These are phyloP conservation scores for Xenopus laevis DNA, from an alignment of 2,113 vertebrate species.

Conservation along the genomic window DNA sequence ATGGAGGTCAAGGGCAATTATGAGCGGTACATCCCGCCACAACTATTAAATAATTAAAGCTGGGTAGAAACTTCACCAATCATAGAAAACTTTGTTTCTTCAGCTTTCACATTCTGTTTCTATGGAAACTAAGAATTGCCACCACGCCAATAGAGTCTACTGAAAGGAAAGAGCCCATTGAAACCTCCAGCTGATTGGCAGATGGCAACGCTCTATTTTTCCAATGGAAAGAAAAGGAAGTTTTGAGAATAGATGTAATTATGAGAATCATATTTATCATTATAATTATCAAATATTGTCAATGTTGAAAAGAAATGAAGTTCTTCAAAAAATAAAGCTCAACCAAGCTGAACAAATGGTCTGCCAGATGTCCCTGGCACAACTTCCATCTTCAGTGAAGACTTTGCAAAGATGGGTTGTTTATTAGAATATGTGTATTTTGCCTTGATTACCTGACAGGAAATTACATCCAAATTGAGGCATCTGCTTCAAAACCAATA, in stretches of 20 bases:
- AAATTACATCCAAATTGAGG: slow-evolving; percentile 21
- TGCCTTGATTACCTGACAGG: slow-evolving; percentile 31
- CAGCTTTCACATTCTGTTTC: slow-evolving; percentile 7
- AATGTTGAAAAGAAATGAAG: slow-evolving; percentile 40
- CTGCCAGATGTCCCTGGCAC: slow-evolving; percentile 42
- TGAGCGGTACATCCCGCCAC: slow-evolving; percentile 14
- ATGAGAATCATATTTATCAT: slow-evolving; percentile 45
- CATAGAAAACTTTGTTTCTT: slow-evolving; percentile 15
- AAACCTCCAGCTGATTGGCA: slow-evolving; percentile 34
- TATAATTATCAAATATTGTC: slow-evolving; percentile 45
- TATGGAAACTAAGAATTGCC: slow-evolving; percentile 18
- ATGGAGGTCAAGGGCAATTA: slow-evolving; percentile 39
- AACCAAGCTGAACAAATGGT: slow-evolving; percentile 33
- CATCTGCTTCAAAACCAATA: slow-evolving; percentile 21
- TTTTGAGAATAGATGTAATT: slow-evolving; percentile 38
- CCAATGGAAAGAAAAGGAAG: slow-evolving; percentile 28
- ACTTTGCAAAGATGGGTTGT: slow-evolving; percentile 14
- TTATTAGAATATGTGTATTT: slow-evolving; percentile 32
- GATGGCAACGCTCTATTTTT: slow-evolving; percentile 14
- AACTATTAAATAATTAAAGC: slow-evolving; percentile 17
- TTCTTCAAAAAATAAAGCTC: slow-evolving; percentile 31
- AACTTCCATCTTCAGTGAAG: slow-evolving; percentile 27
- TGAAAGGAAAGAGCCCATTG: slow-evolving; percentile 10
- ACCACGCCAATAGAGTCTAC: slow-evolving; percentile 2
- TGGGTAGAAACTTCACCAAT: not conserved